These are phyloP conservation scores for Harpalus rubripes DNA, from an alignment of 2,888 invertebrate species.

Conservation along the genomic window DNA sequence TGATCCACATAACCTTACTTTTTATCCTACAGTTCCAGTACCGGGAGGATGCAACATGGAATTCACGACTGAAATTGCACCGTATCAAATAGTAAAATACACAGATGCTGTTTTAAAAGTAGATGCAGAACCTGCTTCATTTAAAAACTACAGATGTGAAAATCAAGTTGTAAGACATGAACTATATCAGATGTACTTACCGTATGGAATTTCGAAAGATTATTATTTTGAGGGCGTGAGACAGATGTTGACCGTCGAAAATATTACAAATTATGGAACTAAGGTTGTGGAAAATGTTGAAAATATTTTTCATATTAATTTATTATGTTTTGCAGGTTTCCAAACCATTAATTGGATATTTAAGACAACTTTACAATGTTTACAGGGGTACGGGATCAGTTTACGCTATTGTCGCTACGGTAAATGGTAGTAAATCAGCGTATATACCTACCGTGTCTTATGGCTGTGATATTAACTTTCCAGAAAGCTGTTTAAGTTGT, in stretches of 20 bases:
- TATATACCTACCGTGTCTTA: constrained; percentile 86
- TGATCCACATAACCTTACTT: constrained; percentile 58
- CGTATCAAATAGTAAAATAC: constrained; percentile 79
- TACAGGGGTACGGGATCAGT: constrained; percentile 83
- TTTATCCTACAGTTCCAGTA: constrained; percentile 82
- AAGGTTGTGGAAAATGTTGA: constrained; percentile 73
- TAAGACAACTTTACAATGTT: constrained; percentile 80
- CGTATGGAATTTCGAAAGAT: constrained; percentile 79
- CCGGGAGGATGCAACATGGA: constrained; percentile 90
- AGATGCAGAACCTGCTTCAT: constrained; percentile 79
- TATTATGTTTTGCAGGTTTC: constrained; percentile 72
- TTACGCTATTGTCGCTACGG: constrained; percentile 80
- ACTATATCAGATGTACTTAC: constrained; percentile 82
- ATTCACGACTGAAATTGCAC: constrained; percentile 80
- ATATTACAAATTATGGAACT: constrained; percentile 79
- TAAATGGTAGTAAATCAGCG: constrained; percentile 78
- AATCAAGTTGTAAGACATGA: constrained; percentile 76
- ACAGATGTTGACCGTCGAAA: constrained; percentile 81
- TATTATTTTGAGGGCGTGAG: constrained; percentile 82
- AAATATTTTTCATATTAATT: not conserved
- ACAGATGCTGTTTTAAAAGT: constrained; percentile 78
- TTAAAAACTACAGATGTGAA: constrained; percentile 74
- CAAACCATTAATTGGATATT: constrained; percentile 71
- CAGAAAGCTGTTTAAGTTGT: constrained; percentile 79
- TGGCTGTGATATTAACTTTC: constrained; percentile 80